phyloP scores from a whole-genome alignment of 2,797 vertebrate genomes.

The Clarias platycephalus region DNA sequence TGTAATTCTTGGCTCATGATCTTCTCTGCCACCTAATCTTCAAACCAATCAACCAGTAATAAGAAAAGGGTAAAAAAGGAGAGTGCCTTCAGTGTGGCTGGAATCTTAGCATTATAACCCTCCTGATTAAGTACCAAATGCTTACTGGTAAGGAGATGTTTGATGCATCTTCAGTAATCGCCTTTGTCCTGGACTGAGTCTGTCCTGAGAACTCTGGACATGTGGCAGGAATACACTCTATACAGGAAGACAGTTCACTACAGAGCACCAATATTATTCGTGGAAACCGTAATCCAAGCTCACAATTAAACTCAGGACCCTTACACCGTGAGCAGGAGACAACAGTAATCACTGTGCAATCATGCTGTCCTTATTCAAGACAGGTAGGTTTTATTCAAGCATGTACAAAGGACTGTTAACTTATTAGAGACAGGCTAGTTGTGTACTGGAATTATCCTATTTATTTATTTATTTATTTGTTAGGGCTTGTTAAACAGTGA shows the following conservation, averaged over 20 bases:
- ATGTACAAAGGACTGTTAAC: background rate
- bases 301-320: background rate
- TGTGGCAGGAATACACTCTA: background rate
- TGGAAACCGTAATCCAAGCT: background rate
- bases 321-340: background rate
- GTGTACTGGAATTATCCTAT: background rate
- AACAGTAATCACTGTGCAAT: background rate
- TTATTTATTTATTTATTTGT: conserved; percentile 14
- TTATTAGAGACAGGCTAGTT: background rate
- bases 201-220: background rate
- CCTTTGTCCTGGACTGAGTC: background rate
- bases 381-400: background rate
- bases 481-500: background rate
- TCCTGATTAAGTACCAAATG: background rate
- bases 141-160: background rate
- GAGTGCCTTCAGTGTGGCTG: background rate
- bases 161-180: background rate
- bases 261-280: background rate
- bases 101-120: background rate
- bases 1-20: background rate
- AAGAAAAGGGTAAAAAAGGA: background rate
- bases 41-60: background rate
- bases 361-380: background rate
- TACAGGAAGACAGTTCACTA: background rate
- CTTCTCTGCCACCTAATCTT: background rate